Evolutionary conservation across 2,797 vertebrate species (phyloP), one percentile per base, ranked within the genome.

Genomic region (Scyliorhinus canicula): DNA sequence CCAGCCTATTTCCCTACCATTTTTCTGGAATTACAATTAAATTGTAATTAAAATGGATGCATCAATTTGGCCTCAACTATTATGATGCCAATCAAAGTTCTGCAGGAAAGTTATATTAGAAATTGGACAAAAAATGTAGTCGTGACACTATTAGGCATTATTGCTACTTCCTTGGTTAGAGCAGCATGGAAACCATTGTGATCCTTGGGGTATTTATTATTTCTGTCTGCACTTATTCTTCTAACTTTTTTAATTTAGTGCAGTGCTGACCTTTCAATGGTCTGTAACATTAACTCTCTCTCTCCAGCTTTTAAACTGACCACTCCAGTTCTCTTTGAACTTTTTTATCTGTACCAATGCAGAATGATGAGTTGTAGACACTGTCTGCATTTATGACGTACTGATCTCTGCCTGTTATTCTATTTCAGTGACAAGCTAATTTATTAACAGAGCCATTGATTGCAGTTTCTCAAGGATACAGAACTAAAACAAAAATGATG

Each of bases 401-500:
- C 52, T 88, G 50, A 57, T 11, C 8, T 57, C 52, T n/a, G n/a
- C 31, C 85, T 57, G 85, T 35, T 93, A 93, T 93, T 93, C 65
- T 14, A 93, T 93, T 65, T 71, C 67, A 71, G 35, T 31, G 65
- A 71, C 47, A 52, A 93, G 31, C 28, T 93, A 50, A 71, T 71
- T 93, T 93, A 93, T 93, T 93, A 93, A 71, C 67, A 52, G 26
- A 47, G 31, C 8, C 28, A 69, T 71, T 52, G 26, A 8, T 28
- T 93, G 71, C 16, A 35, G 26, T 71, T 67, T 50, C 67, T 93
- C 65, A 71, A 52, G 93, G 67, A 50, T 50, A 35, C 24, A 47
- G 67, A 31, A 71, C n/a, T 47, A 71, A 50, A 69, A 67, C 65
- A 93, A 67, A 93, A 93, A 71, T 50, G 65, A 93, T 50, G 65